Percentiles rank a stretch among this genome's conserved stretches.
phyloP scores from a whole-genome alignment of 2,113 vertebrate genomes.

The Dasyurus viverrinus region DNA sequence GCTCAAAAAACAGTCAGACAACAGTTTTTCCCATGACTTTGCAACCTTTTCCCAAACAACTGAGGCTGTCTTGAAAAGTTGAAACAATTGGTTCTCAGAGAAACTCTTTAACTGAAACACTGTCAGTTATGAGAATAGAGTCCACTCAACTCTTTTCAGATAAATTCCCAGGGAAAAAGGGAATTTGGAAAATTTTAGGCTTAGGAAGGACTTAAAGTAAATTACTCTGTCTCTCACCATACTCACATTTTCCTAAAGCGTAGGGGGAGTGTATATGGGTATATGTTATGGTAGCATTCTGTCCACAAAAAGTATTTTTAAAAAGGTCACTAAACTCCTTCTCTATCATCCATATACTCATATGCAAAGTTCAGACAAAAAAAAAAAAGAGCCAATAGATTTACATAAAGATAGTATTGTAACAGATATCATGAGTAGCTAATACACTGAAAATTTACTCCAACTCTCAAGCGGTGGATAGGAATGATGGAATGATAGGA shows the following conservation, averaged over 20 bases:
- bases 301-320: not conserved
- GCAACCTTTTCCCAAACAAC: constrained; percentile 91
- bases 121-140: constrained; percentile 73
- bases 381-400: not conserved
- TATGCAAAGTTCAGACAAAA: not conserved
- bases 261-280: not conserved
- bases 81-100: constrained; percentile 91
- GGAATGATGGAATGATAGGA: not conserved
- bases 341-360: not conserved
- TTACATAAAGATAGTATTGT: constrained; percentile 11
- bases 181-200: not conserved
- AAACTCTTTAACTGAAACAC: constrained; percentile 81
- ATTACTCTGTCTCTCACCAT: not conserved
- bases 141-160: constrained; percentile 47
- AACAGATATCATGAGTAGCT: not conserved
- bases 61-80: constrained; percentile 82
- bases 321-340: not conserved
- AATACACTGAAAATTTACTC: not conserved
- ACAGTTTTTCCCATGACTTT: constrained; percentile 92
- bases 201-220: not conserved
- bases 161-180: constrained; percentile 61
- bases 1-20: constrained; percentile 82
- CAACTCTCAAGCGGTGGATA: not conserved
- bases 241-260: not conserved
- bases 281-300: not conserved